Conservation (phyloP, 2,888 invertebrate species). For the Drosophila maculinotata region DNA sequence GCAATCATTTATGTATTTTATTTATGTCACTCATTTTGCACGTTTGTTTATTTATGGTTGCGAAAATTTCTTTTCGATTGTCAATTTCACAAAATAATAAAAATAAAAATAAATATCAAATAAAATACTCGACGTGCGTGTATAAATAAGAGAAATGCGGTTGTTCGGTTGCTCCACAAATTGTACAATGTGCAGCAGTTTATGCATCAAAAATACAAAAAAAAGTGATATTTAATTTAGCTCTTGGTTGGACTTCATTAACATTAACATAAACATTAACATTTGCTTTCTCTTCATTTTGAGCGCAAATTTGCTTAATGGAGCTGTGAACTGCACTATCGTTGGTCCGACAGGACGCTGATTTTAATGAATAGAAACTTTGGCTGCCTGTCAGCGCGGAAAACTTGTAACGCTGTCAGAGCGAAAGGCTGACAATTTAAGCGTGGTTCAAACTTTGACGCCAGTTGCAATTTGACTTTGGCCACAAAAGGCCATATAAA, state of each 20-base stretch:
- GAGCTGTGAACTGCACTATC: conserved; percentile 2
- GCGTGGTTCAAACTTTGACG: conserved; percentile 35
- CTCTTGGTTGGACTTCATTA: conserved; percentile 59
- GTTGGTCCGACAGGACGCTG: conserved; percentile 9
- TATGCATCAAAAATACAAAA: conserved; percentile 21
- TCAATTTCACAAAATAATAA: conserved; percentile 50
- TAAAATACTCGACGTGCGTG: conserved; percentile 1
- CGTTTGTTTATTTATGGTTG: conserved; percentile 49
- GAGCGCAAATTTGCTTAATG: conserved; percentile 44
- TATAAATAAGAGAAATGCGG: conserved; percentile 51
- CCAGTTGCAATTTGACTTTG: conserved; percentile 58
- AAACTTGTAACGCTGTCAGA: conserved; percentile 21
- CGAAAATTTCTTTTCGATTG: conserved; percentile 71
- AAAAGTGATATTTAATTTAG: conserved; percentile 43
- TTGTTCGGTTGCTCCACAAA: conserved; percentile 5
- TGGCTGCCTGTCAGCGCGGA: conserved; percentile 37
- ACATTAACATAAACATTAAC: conserved; percentile 59
- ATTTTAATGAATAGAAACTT: conserved; percentile 69
- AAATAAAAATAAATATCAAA: conserved; percentile 11
- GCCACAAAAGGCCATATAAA: conserved; percentile 52
- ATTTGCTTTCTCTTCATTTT: conserved; percentile 40
- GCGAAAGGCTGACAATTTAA: conserved; percentile 71
- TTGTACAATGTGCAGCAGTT: neutral
- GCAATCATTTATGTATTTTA: conserved; percentile 33
- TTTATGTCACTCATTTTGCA: conserved; percentile 35